These are phyloP conservation scores for Druceiella hillmani DNA, from an alignment of 2,888 invertebrate species.

Conservation along the genomic window DNA sequence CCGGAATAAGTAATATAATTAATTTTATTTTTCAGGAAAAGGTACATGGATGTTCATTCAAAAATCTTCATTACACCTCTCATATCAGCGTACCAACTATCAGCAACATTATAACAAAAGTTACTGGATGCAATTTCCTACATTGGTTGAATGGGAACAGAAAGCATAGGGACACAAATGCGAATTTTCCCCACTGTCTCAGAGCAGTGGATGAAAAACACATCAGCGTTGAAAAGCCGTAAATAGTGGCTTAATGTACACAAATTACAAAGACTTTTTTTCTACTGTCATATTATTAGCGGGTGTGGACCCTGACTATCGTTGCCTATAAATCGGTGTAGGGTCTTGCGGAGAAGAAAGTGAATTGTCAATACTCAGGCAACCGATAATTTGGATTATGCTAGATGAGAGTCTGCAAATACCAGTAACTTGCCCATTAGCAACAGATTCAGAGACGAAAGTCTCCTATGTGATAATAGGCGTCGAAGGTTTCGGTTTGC, in stretches of 20 bases:
- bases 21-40: constrained; percentile 17
- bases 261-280: constrained; percentile 24
- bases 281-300: too few species aligned
- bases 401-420: too few species aligned
- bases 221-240: constrained; percentile 20
- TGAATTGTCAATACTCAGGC: too few species aligned
- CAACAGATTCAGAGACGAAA: too few species aligned
- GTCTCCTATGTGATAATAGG: too few species aligned
- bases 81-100: constrained; percentile 20
- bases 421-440: too few species aligned
- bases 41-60: constrained; percentile 21
- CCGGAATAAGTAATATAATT: constrained; percentile 2
- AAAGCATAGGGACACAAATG: constrained; percentile 17
- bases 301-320: too few species aligned
- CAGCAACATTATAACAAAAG: constrained; percentile 21
- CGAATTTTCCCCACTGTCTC: constrained; percentile 18
- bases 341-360: too few species aligned
- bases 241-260: constrained; percentile 18
- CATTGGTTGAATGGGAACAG: constrained; percentile 19
- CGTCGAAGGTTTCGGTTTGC: too few species aligned
- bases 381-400: too few species aligned
- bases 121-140: constrained; percentile 17
- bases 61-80: constrained; percentile 21
- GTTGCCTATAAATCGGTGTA: too few species aligned
- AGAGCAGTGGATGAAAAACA: constrained; percentile 24